phyloP scores from a whole-genome alignment of 2,113 vertebrate genomes.

The Pleuronectes platessa region DNA sequence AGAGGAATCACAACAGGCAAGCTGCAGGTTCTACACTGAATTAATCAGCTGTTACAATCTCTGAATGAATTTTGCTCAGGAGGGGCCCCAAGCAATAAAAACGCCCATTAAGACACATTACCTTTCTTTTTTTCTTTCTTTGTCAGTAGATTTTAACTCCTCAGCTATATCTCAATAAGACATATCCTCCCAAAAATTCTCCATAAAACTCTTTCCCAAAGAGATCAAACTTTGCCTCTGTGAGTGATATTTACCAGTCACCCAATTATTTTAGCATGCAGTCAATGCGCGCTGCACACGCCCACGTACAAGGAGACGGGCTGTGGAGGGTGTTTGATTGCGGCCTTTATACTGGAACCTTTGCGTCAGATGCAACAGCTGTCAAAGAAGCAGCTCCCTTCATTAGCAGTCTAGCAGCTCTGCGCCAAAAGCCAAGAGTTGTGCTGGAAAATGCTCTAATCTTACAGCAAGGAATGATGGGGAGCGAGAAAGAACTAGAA shows the following conservation, averaged over 20 bases:
- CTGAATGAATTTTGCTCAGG: conserved; percentile 55
- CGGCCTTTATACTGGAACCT: conserved; percentile 72
- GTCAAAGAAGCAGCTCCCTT: conserved; percentile 79
- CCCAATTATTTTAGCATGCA: conserved; percentile 76
- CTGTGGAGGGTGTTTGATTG: conserved; percentile 71
- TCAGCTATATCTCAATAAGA: conserved; percentile 48
- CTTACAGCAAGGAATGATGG: conserved; percentile 77
- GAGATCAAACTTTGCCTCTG: conserved; percentile 63
- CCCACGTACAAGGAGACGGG: conserved; percentile 58
- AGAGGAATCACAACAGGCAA: conserved; percentile 63
- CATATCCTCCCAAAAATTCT: conserved; percentile 45
- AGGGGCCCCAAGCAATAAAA: conserved; percentile 44
- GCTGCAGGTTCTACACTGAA: conserved; percentile 47
- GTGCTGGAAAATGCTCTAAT: conserved; percentile 80
- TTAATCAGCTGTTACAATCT: conserved; percentile 69
- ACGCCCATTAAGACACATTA: conserved; percentile 63
- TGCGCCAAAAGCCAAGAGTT: conserved; percentile 71
- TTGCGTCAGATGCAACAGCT: conserved; percentile 79
- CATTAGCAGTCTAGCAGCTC: conserved; percentile 75
- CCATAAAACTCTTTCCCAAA: conserved; percentile 50
- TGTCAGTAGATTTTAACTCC: conserved; percentile 55
- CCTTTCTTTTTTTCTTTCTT: conserved; percentile 26
- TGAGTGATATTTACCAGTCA: conserved; percentile 76
- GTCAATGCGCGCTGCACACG: conserved; percentile 53
- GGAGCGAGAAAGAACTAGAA: conserved; percentile 74